Percentiles rank a stretch among this genome's conserved stretches.
These are phyloP conservation scores for Craniophora ligustri DNA, from an alignment of 2,888 invertebrate genomes.

Conservation along the genomic window DNA sequence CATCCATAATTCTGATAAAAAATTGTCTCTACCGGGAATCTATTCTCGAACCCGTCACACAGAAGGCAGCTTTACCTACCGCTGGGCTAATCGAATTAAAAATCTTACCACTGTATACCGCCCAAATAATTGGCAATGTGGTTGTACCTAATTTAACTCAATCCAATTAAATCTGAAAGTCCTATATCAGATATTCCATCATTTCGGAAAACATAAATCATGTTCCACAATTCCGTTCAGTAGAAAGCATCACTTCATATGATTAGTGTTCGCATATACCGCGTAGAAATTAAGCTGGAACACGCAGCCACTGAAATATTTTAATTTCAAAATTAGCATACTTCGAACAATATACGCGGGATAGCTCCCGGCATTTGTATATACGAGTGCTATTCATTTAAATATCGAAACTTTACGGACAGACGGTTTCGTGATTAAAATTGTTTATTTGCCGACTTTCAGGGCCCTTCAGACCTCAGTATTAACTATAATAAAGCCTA, in stretches of 20 bases:
- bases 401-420: slow-evolving; percentile 17
- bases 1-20: too few species aligned
- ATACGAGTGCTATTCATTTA: slow-evolving; percentile 3
- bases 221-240: background rate
- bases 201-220: background rate
- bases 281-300: background rate
- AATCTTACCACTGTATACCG: too few species aligned
- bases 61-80: too few species aligned
- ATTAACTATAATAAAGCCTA: background rate
- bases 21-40: too few species aligned
- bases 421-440: slow-evolving; percentile 17
- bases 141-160: too few species aligned
- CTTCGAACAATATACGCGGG: background rate
- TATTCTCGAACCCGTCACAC: too few species aligned
- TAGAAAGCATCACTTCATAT: background rate
- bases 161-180: too few species aligned
- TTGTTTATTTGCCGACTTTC: slow-evolving; percentile 16
- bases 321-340: background rate
- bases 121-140: too few species aligned
- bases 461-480: background rate
- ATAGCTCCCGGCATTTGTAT: slow-evolving; percentile 4
- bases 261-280: background rate
- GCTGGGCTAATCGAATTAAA: too few species aligned
- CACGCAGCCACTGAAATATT: background rate
- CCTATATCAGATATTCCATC: too few species aligned